Evolutionary conservation across 2,113 vertebrate species (phyloP), one percentile per base, ranked within the genome.

Genomic region (Indicator maculatus): DNA sequence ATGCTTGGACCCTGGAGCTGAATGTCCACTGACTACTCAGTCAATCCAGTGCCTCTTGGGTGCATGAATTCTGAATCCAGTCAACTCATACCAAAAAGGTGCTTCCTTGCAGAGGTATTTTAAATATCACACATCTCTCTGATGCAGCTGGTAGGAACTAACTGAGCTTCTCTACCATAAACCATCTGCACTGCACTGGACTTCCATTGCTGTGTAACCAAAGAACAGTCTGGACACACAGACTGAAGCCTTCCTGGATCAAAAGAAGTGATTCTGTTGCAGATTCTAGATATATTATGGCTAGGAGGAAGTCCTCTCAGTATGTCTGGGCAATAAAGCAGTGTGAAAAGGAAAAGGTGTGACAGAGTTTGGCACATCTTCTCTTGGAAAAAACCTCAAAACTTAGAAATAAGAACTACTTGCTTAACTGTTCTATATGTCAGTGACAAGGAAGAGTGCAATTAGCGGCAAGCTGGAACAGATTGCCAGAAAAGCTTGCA

Each of bases 381-480:
- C 56, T 36, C 3, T 5, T 81, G 45, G 17, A 11, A 59, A 80
- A 74, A 81, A 38, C 15, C 2, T 11, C 30, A 16, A 5, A 7
- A 6, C 33, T 84, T 87, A 45, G 19, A 67, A 73, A 50, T 58
- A 69, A 79, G 33, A 58, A 53, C 7, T 20, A 16, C 83, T 56
- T 36, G 26, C 6, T 1, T 52, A 60, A 74, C 3, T 61, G 17
- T 66, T 66, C 20, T 66, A n/a, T 66, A 12, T 55, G 39, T 70
- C 36, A 64, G 4, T 87, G 58, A 50, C 26, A 63, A 69, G 12
- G 28, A 93, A 78, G 15, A 76, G 16, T 65, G 9, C 8, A 59
- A 24, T 83, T 85, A n/a, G 36, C 76, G 64, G 41, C n/a, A 63
- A 95, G n/a, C 55, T 67, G 38, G 38, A 87, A 39, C 39, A 82